These are phyloP conservation scores for Clinocottus analis DNA, from an alignment of 2,113 vertebrate species.

Conservation along the genomic window DNA sequence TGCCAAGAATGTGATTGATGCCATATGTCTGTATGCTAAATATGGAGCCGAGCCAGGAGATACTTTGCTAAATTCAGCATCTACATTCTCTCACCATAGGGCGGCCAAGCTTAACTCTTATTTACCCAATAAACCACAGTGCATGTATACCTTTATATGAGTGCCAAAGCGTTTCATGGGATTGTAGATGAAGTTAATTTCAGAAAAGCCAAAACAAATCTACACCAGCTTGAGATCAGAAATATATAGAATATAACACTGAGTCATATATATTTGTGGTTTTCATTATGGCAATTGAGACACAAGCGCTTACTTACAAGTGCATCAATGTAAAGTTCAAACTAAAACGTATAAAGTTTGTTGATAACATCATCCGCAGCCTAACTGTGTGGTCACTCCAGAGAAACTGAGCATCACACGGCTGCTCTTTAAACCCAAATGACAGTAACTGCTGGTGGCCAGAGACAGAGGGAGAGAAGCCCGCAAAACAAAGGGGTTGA, in stretches of 20 bases:
- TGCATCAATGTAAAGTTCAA: background rate
- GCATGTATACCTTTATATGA: background rate
- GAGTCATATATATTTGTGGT: slow-evolving; percentile 13
- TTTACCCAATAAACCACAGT: slow-evolving; percentile 25
- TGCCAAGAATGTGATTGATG: background rate
- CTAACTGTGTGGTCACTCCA: background rate
- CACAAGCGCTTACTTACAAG: background rate
- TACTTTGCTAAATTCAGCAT: background rate
- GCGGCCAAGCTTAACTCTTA: background rate
- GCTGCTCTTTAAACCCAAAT: slow-evolving; percentile 37
- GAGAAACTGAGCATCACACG: slow-evolving; percentile 9
- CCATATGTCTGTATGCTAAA: background rate
- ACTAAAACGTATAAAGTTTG: background rate
- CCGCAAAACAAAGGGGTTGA: slow-evolving; percentile 29
- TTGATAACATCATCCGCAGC: background rate
- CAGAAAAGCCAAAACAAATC: slow-evolving; percentile 1
- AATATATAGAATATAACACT: slow-evolving; percentile 17
- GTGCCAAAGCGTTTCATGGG: slow-evolving; percentile 4
- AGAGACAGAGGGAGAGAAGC: slow-evolving; percentile 3
- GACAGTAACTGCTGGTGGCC: slow-evolving; percentile 24
- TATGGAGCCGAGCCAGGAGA: background rate
- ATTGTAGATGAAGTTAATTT: slow-evolving; percentile 10
- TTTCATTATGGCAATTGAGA: background rate
- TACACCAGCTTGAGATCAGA: background rate
- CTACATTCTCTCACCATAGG: background rate